A percentile compares a stretch with the other conserved stretches of the same genome.
Conservation (phyloP, 2,888 invertebrate species). For the Clepsis dumicolana region DNA sequence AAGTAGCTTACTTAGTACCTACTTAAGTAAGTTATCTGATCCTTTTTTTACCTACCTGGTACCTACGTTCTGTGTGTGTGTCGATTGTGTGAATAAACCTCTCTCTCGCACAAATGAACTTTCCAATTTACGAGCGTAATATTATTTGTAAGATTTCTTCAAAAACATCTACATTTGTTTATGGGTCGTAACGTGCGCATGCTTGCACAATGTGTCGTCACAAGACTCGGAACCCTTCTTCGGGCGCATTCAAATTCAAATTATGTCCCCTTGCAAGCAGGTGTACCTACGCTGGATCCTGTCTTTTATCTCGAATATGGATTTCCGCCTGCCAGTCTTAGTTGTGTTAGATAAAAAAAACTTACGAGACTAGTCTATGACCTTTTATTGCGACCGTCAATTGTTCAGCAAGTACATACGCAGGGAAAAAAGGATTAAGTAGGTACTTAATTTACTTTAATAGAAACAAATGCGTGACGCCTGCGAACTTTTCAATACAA, state of each 20-base stretch:
- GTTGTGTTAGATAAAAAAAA: slow-evolving; percentile 32
- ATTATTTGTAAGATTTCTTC: background rate
- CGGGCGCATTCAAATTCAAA: slow-evolving; percentile 77
- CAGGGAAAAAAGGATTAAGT: background rate
- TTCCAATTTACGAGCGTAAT: background rate
- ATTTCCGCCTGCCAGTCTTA: slow-evolving; percentile 64
- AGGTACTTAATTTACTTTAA: background rate
- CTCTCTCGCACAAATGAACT: too few relatives aligned
- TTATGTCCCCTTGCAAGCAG: slow-evolving; percentile 73
- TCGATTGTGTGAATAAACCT: too few relatives aligned
- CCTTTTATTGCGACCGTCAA: background rate
- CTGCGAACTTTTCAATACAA: background rate
- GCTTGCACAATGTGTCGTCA: slow-evolving; percentile 33
- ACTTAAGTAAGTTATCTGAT: too few relatives aligned
- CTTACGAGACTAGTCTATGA: slow-evolving; percentile 14
- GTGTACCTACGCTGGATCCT: slow-evolving; percentile 65
- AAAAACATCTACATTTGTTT: slow-evolving; percentile 24
- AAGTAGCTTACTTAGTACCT: too few relatives aligned
- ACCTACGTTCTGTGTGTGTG: too few relatives aligned
- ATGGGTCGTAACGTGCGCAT: slow-evolving; percentile 19
- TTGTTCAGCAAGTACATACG: background rate
- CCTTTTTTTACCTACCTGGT: too few relatives aligned
- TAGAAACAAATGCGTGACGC: background rate
- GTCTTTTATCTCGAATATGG: slow-evolving; percentile 66
- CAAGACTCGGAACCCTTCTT: slow-evolving; percentile 73